A percentile compares a stretch with the other conserved stretches of the same genome.
These are phyloP conservation scores for Trichonephila inaurata DNA, from an alignment of 1,140 invertebrate genomes.

Conservation along the genomic window DNA sequence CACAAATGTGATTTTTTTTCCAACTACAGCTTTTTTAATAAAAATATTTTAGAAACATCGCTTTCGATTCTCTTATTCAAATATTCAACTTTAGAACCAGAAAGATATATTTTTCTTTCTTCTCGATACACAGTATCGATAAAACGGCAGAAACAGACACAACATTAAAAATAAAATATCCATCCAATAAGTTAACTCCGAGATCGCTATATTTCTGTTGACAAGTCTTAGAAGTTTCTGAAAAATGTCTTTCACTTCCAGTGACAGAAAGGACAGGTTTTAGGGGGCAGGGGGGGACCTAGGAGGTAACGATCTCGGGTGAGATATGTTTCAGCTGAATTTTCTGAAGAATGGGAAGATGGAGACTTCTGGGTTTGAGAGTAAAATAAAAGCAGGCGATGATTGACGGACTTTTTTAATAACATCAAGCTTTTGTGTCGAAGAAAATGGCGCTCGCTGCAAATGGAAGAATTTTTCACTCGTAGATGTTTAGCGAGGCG, in stretches of 20 bases:
- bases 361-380: constrained; percentile 25
- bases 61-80: neutral
- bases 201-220: constrained; percentile 63
- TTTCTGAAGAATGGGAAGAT: constrained; percentile 33
- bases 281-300: neutral
- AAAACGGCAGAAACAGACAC: constrained; percentile 43
- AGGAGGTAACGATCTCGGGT: constrained; percentile 24
- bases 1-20: no score
- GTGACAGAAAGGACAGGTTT: constrained; percentile 45
- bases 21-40: neutral
- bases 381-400: constrained; percentile 26
- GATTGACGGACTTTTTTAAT: constrained; percentile 17
- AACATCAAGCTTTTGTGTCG: no score
- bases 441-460: no score
- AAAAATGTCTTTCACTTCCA: constrained; percentile 65
- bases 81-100: neutral
- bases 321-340: constrained; percentile 28
- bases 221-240: constrained; percentile 67
- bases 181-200: constrained; percentile 62
- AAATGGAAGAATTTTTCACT: no score
- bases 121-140: neutral
- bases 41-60: neutral
- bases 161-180: constrained; percentile 56
- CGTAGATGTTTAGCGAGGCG: no score
- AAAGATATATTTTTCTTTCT: neutral